These are phyloP conservation scores for Argya squamiceps DNA, from an alignment of 2,797 vertebrate species.

Conservation along the genomic window DNA sequence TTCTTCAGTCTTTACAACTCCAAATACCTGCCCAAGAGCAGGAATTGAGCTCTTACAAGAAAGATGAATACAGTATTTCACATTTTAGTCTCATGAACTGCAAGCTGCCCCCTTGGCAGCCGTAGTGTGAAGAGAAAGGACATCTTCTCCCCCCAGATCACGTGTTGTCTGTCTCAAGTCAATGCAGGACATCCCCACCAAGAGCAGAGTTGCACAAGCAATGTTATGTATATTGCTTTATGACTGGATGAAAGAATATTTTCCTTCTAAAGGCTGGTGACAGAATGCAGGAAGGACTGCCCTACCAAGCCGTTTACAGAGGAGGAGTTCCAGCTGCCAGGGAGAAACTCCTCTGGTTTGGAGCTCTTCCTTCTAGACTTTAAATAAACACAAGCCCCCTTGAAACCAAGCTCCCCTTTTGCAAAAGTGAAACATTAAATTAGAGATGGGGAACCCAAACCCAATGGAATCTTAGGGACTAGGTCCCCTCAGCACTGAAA, in stretches of 20 bases:
- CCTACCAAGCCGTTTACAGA: not conserved
- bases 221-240: not conserved
- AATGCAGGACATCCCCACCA: not conserved
- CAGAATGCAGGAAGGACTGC: not conserved
- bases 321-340: not conserved
- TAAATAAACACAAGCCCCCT: constrained; percentile 16
- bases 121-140: accelerated
- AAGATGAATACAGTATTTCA: not conserved
- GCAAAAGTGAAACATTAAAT: not conserved
- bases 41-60: not conserved
- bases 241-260: not conserved
- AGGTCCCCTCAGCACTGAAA: not conserved
- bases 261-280: not conserved
- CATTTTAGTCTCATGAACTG: not conserved
- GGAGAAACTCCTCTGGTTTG: not conserved
- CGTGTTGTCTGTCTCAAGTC: accelerated
- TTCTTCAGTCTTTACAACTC: not conserved
- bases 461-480: not conserved
- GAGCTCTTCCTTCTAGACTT: not conserved
- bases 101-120: not conserved
- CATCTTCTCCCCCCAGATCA: not conserved
- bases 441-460: not conserved
- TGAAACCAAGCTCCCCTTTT: not conserved
- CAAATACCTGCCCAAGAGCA: not conserved
- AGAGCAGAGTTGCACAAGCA: not conserved